phyloP scores from a whole-genome alignment of 2,888 invertebrate genomes.

The Orchesellides sinensis region DNA sequence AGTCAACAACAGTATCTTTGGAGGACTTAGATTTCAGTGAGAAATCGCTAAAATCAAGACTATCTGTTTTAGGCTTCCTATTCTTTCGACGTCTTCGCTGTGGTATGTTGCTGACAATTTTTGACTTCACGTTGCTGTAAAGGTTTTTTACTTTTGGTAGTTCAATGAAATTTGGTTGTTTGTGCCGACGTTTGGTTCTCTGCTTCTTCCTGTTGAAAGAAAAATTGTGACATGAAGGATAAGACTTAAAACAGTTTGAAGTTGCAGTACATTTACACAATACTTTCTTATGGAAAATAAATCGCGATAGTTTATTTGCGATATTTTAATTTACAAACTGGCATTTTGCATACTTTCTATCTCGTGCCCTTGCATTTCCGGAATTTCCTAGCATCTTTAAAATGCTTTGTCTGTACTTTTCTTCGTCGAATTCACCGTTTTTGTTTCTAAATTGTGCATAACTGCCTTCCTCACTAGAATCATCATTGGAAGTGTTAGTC shows the following conservation, averaged over 20 bases:
- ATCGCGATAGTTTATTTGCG: too few relatives aligned
- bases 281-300: too few relatives aligned
- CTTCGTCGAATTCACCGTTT: slow-evolving; percentile 46
- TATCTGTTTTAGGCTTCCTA: slow-evolving; percentile 9
- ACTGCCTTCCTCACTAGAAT: slow-evolving; percentile 20
- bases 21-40: slow-evolving; percentile 27
- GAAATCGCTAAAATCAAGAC: slow-evolving; percentile 11
- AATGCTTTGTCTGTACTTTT: slow-evolving; percentile 46
- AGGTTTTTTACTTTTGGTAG: slow-evolving; percentile 36
- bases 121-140: slow-evolving; percentile 31
- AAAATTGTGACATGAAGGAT: too few relatives aligned
- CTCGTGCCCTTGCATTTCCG: background rate
- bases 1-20: slow-evolving; percentile 12
- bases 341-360: slow-evolving; percentile 37
- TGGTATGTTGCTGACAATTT: slow-evolving; percentile 32
- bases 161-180: background rate
- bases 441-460: slow-evolving; percentile 39
- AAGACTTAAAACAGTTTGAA: background rate
- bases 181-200: background rate
- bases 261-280: background rate
- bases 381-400: slow-evolving; percentile 32
- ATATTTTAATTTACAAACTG: too few relatives aligned
- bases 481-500: too few relatives aligned
- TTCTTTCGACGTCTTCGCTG: slow-evolving; percentile 3
- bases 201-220: slow-evolving; percentile 3